Base-by-base conservation (phyloP, 2,797 vertebrate genomes). In the Danionella dracula region DNA sequence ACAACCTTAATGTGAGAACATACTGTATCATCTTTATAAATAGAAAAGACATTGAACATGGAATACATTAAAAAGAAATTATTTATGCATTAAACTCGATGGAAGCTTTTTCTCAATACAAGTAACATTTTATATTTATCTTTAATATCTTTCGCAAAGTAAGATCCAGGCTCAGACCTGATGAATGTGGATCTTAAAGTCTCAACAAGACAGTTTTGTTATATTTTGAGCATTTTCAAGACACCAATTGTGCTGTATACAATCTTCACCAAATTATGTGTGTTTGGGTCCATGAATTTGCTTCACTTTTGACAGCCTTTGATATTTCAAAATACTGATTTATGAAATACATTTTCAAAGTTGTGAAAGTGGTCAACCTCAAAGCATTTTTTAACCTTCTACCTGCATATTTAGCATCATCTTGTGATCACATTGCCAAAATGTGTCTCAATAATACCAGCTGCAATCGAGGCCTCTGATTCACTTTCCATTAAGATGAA, bases 401-500 rank as follows among this genome's bases (percentile, higher is more conserved):
- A 10, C 32, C 32, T 11, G 8, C 10, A 10, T 35, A 35, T 35
- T 27, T 35, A 35, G 9, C 32, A 35, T 35, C 32, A 8, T 9
- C 32, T 35, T 35, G 10, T 35, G 32, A 35, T 4, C 32, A 8
- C 3, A 35, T 10, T 35, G 32, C 9, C 32, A 35, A 35, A 41
- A 41, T 41, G 40, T n/a, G 15, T 41, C 16, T 35, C 10, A 35
- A 35, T 19, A 45, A 12, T n/a, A n/a, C 7, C 34, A 32, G 10
- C 11, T 60, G 42, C 31, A 35, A 8, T 9, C 3, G 32, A 8
- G 32, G 11, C 44, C 19, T 57, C 31, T 67, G 8, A 76, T 81
- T 78, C 68, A 65, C n/a, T 74, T 48, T 79, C 79, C 81, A 84
- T 86, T 88, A 82, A 76, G 81, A 75, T 80, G 78, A 79, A 77